Evolutionary conservation across 1,140 invertebrate species (phyloP), one percentile per base, ranked within the genome.

Genomic region (Ceratina australensis): DNA sequence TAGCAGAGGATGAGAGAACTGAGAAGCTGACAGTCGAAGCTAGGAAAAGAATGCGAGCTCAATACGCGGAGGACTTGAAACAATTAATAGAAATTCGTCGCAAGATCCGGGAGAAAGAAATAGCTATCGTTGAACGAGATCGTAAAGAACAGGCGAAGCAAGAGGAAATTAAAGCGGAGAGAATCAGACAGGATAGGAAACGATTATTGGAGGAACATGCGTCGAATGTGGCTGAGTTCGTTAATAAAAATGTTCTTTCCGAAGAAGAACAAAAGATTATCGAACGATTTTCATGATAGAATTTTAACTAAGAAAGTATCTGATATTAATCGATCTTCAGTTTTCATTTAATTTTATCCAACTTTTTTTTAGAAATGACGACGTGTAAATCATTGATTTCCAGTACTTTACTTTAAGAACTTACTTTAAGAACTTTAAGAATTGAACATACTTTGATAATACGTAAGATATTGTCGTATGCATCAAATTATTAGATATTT

Each of bases 131-230:
- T 13, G 72, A 81, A 33, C 18, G 74, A n/a, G 66, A 61, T 3
- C 64, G 93, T 98, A 33, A 97, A 98, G 90, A 96, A 95, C 98
- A 99, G 91, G 94, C 95, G 87, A 91, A 94, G 84, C 95, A 97
- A 90, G 97, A 98, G 83, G 95, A 95, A 73, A 92, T 96, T 3
- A 52, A 49, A 18, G 47, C 22, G 12, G 64, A 86, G 18, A 68
- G 60, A 13, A 65, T 85, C 1, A 79, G 64, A 4, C 82, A 84
- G 0, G 81, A 88, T 10, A 86, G 89, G 13, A 82, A 75, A 54
- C 65, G 64, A n/a, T 80, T 91, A 28, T 71, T 91, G 28, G 47
- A 79, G 7, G 47, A 66, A 3, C 90, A 91, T 56, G 82, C 79
- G 10, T 26, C 60, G 5, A 87, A 87, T 24, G 71, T 91, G 0